Evolutionary conservation across 2,797 vertebrate genomes (phyloP), one percentile per base, ranked within the genome.

Genomic region (Jordanella pulchra): DNA sequence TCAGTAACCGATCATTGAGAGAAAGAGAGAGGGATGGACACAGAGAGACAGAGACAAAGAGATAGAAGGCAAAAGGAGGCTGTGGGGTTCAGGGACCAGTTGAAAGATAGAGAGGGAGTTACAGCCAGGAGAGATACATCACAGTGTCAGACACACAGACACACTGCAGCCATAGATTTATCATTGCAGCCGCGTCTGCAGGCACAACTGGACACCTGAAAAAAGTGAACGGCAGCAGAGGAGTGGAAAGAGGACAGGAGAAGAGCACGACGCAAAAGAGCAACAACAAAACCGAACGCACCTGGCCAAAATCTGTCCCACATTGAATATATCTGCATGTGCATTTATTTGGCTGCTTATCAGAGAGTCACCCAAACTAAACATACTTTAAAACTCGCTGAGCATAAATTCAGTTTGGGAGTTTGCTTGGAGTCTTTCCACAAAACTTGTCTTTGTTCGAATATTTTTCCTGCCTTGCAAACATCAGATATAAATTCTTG

Each of bases 151-250:
- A 91, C 86, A 88, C 91, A 89, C 93, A 94, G 93, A 94, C 92
- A 92, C 90, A 89, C 93, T 90, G 93, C 91, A 92, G 93, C 93
- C 93, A 95, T 85, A 94, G 93, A 95, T 95, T 94, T 91, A 95
- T 95, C 94, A 95, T 94, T 82, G 82, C 89, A 88, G 78, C 88
- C 72, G 76, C 90, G 78, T 94, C 93, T 94, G 91, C 89, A 91
- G 93, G 93, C 93, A 54, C 88, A 87, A 91, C 84, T 89, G 92
- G 92, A 90, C 89, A 87, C 82, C 89, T 86, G 88, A 93, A 91
- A 89, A 84, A 79, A 92, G 86, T 83, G 90, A 87, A 80, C 72
- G 82, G 82, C 70, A 77, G 85, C 85, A 83, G 87, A 85, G 86
- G 79, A 87, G 86, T 80, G 85, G 78, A 84, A 82, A 74, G 77